phyloP scores from a whole-genome alignment of 2,113 vertebrate genomes.

The Antennarius striatus region DNA sequence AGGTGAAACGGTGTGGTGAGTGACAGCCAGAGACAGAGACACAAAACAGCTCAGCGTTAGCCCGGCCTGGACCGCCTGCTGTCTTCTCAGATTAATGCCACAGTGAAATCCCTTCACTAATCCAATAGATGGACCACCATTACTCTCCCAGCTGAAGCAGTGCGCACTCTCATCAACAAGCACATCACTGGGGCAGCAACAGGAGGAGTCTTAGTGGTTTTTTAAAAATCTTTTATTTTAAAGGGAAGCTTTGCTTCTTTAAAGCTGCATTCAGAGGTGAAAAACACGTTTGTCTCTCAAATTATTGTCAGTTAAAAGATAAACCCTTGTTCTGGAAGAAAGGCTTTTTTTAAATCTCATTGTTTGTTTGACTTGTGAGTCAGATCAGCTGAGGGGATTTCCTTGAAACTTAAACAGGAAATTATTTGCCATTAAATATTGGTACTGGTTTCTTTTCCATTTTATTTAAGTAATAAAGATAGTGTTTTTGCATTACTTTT shows the following conservation, averaged over 20 bases:
- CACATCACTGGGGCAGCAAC: conserved; percentile 25
- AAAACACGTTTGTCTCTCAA: too few species aligned
- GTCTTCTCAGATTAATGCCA: conserved; percentile 87
- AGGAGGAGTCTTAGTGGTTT: conserved; percentile 32
- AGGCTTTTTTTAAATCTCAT: too few species aligned
- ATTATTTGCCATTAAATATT: too few species aligned
- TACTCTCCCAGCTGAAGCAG: conserved; percentile 83
- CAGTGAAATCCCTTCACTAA: conserved; percentile 92
- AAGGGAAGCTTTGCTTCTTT: background rate
- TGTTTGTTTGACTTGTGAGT: too few species aligned
- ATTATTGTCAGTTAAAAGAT: too few species aligned
- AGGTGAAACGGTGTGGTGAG: conserved; percentile 45
- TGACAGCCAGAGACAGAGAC: conserved; percentile 50
- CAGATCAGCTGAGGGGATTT: too few species aligned
- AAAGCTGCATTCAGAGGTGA: too few species aligned
- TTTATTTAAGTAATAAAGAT: too few species aligned
- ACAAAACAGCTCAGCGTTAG: conserved; percentile 67
- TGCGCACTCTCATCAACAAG: conserved; percentile 70
- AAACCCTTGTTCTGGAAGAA: too few species aligned
- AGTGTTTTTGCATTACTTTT: too few species aligned
- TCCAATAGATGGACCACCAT: conserved; percentile 89
- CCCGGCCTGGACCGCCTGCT: conserved; percentile 77
- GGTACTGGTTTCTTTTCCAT: too few species aligned
- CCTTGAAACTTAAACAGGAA: too few species aligned
- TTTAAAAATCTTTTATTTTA: background rate